Evolutionary conservation across 1,140 invertebrate species (phyloP), one percentile per base, ranked within the genome.

Genomic region (Agrilus planipennis): DNA sequence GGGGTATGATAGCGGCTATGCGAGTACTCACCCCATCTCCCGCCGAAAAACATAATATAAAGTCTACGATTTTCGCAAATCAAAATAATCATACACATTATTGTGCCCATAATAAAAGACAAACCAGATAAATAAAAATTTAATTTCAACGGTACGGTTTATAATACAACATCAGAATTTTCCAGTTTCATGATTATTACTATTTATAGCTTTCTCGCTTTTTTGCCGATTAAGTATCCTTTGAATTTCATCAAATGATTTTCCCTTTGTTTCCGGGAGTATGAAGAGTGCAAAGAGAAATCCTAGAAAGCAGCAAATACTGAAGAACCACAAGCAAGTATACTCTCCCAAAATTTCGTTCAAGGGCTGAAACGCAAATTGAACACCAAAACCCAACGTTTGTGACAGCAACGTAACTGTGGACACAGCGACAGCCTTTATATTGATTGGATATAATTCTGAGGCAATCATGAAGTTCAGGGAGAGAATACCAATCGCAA

Each of bases 221-320:
- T n/a, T n/a, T n/a, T n/a, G n/a, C n/a, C n/a, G 16, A 18, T 34
- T 34, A 3, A 34, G 15, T 16, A 17, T 34, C 7, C 4, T 18
- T 16, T 29, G 37, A 9, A 39, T 39, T 21, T 39, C 37, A 10
- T 12, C 4, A 17, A 36, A 36, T 4, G 34, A 19, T 21, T 16
- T 20, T 9, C 22, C 81, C 63, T 87, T 88, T 0, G 85, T 89
- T 63, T 89, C 86, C 0, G 84, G 82, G n/a, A 86, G 62, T 23
- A 70, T 67, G 4, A 69, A 58, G 11, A 76, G 60, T 29, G 75
- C 69, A 50, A 84, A 77, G 5, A 65, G 46, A 2, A 73, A 55
- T 1, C 75, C 75, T 0, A 65, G 5, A 32, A 70, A 69, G 11
- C 69, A 72, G 12, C 69, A 59, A n/a, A 49, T 14, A 0, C 69